Conservation (phyloP, 2,888 invertebrate genomes). For the Idaea aversata region DNA sequence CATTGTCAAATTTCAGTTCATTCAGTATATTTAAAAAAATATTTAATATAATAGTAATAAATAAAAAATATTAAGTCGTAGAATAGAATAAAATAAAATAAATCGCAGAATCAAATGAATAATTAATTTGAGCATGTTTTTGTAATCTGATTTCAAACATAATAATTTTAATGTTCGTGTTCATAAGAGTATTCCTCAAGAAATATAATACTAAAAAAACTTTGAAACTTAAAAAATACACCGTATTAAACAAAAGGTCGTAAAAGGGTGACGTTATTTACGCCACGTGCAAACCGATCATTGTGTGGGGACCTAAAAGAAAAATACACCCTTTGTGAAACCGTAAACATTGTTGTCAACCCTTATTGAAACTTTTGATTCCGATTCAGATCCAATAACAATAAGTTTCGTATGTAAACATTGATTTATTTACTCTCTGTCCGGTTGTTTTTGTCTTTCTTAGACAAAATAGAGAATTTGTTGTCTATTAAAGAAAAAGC, state of each 20-base stretch:
- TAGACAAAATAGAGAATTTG: background rate
- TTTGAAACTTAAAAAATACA: background rate
- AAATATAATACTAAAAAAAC: background rate
- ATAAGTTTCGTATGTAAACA: background rate
- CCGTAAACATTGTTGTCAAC: constrained; percentile 1
- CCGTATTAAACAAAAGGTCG: background rate
- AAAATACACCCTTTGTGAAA: background rate
- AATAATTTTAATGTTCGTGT: no score
- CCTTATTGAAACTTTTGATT: background rate
- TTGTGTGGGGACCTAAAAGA: background rate
- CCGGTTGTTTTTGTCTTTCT: background rate
- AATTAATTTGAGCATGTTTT: no score
- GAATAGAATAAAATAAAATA: no score
- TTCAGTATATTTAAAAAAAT: no score
- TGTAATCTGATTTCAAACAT: no score
- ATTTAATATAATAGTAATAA: no score
- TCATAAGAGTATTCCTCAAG: no score
- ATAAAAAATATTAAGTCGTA: no score
- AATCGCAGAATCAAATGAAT: no score
- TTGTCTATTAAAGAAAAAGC: no score
- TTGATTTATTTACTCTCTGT: background rate
- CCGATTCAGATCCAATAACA: background rate
- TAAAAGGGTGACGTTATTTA: background rate
- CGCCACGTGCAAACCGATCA: background rate
- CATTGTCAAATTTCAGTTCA: no score